Conservation (phyloP, 2,888 invertebrate species). For the Dryobotodes eremita region DNA sequence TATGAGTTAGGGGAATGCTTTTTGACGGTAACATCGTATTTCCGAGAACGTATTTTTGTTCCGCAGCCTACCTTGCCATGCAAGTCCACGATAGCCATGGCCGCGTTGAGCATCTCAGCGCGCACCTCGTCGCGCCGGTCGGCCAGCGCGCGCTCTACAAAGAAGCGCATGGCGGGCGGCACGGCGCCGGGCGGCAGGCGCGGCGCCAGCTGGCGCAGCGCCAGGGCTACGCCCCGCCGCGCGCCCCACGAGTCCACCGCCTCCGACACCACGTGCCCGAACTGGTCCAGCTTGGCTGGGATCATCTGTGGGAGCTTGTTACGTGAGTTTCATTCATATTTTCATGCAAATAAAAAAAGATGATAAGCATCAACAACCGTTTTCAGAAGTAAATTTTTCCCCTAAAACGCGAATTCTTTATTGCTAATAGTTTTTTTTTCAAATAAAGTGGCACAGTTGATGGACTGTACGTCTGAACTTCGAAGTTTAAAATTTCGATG, state of each 20-base stretch:
- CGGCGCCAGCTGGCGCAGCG: conserved; percentile 95
- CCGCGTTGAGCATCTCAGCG: conserved; percentile 97
- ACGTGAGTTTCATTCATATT: not conserved
- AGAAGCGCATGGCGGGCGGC: conserved; percentile 94
- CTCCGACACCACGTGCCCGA: conserved; percentile 96
- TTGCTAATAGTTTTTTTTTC: not conserved
- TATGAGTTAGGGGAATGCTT: not conserved
- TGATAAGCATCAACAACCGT: not conserved
- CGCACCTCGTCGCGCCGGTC: conserved; percentile 96
- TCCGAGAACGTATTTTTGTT: too few species aligned
- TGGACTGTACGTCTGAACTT: too few species aligned
- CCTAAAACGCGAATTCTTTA: not conserved
- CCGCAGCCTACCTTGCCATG: conserved; percentile 94
- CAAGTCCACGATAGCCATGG: conserved; percentile 96
- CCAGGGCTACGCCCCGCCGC: conserved; percentile 96
- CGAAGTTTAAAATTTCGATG: too few species aligned
- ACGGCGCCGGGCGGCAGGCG: conserved; percentile 93
- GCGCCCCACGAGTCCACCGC: conserved; percentile 98
- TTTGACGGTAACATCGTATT: not conserved
- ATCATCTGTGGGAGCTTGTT: conserved; percentile 90
- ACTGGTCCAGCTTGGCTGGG: conserved; percentile 96
- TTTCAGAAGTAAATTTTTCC: not conserved
- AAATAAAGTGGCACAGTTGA: not conserved
- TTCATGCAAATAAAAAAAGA: not conserved
- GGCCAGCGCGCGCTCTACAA: conserved; percentile 96